Conservation (phyloP, 35 echinoderm and acorn worm species). For the Apostichopus californicus region DNA sequence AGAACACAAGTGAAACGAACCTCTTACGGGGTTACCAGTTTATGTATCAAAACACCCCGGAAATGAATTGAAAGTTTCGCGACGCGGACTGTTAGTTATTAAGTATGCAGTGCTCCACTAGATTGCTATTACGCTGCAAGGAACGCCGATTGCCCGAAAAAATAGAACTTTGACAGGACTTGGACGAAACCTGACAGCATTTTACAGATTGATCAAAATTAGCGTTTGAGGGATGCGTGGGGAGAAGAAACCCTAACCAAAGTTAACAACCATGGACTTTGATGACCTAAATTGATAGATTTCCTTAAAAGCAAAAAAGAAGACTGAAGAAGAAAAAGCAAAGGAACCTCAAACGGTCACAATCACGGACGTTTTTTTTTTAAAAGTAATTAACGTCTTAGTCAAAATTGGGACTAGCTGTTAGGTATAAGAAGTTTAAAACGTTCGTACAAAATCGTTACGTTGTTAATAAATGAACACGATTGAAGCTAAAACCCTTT, state of each 20-base stretch:
- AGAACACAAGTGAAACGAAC: too few species aligned
- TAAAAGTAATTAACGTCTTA: not conserved
- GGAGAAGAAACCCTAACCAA: not conserved
- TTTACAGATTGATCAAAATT: not conserved
- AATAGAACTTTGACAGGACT: constrained; percentile 39
- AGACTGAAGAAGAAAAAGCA: not conserved
- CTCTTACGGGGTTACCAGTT: too few species aligned
- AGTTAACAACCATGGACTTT: not conserved
- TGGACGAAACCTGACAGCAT: not conserved
- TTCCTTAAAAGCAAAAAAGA: not conserved
- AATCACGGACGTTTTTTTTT: not conserved
- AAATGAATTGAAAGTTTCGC: constrained; percentile 9
- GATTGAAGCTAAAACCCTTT: too few species aligned
- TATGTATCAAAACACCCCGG: not conserved
- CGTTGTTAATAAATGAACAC: too few species aligned
- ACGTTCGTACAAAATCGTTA: too few species aligned
- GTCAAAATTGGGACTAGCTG: not conserved
- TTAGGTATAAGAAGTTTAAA: too few species aligned
- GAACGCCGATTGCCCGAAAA: constrained; percentile 25
- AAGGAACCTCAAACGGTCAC: not conserved
- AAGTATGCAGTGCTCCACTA: not conserved
- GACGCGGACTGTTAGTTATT: not conserved
- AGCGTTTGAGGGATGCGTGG: not conserved
- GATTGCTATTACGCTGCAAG: not conserved
- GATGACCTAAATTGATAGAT: constrained; percentile 6